These are phyloP conservation scores for Iselma pallidipennis DNA, from an alignment of 2,888 invertebrate species.

Conservation along the genomic window DNA sequence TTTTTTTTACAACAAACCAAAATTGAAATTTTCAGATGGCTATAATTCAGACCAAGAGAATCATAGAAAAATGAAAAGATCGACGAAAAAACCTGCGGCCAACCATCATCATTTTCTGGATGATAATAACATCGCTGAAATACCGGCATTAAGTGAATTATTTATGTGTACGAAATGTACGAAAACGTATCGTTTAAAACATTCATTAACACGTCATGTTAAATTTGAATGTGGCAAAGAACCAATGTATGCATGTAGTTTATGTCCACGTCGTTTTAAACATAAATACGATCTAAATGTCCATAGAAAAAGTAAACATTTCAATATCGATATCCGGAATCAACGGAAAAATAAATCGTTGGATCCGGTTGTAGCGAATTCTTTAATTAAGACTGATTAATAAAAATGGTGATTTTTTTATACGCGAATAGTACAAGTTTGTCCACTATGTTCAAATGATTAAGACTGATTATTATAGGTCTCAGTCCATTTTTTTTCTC, in stretches of 20 bases:
- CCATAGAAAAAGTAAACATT: constrained; percentile 53
- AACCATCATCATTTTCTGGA: too few relatives aligned
- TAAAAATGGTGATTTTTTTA: background rate
- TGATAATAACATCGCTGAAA: constrained; percentile 20
- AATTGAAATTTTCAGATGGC: constrained; percentile 16
- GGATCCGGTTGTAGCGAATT: too few relatives aligned
- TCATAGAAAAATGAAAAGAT: constrained; percentile 27
- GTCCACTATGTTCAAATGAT: background rate
- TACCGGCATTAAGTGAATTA: constrained; percentile 38
- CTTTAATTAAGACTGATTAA: background rate
- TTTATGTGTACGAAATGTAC: constrained; percentile 58
- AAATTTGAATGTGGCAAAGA: constrained; percentile 61
- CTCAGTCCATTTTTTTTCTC: background rate
- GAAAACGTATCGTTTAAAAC: constrained; percentile 57
- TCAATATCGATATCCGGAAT: constrained; percentile 8
- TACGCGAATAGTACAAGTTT: background rate
- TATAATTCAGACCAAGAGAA: constrained; percentile 32
- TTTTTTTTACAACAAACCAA: background rate
- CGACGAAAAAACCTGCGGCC: constrained; percentile 6
- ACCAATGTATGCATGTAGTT: constrained; percentile 65
- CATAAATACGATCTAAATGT: constrained; percentile 58
- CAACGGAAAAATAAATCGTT: constrained; percentile 1
- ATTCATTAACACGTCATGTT: constrained; percentile 60
- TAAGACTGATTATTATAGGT: background rate
- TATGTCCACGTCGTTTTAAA: constrained; percentile 65